Evolutionary conservation across 2,888 invertebrate genomes (phyloP), one percentile per base, ranked within the genome.

Genomic region (Chloroclystis v-ata): DNA sequence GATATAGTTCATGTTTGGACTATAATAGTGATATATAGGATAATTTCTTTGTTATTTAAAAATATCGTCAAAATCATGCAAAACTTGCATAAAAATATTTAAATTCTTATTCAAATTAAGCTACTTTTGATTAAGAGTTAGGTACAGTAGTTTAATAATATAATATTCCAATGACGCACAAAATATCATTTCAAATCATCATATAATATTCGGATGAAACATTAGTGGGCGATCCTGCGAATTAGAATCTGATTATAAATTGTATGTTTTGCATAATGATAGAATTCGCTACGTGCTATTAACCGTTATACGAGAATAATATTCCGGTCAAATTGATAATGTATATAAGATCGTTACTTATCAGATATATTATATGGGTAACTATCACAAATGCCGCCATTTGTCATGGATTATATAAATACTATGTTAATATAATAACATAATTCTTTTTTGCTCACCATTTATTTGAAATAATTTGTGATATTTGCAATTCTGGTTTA

Each of bases 181-280:
- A 50, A 28, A 48, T 59, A 57, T 56, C 16, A 9, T 49, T 56
- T 51, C 49, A 54, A 63, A 66, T 66, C 63, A 60, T 61, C 53
- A 47, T 54, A 53, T 65, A 69, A 56, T 46, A 48, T 38, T 60
- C 49, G 63, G 60, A 67, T 68, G 58, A 59, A 47, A 59, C 56
- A 60, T 66, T 63, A 63, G 52, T 57, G 56, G 54, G 53, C 47
- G 49, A 47, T 37, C 38, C 43, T 49, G 41, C 47, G 47, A 60
- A 57, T 57, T 52, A 60, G 59, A 52, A 56, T 52, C 54, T 54
- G 54, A 52, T 54, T 63, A 63, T 68, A 59, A 65, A 68, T 68
- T 56, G 38, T 30, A 37, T 42, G 35, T 30, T 58, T 56, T 47
- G 47, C 56, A 58, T 58, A 50, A 43, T 47, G 33, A 50, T 44